phyloP scores from a whole-genome alignment of 2,888 invertebrate genomes.

The Oxytorus armatus region DNA sequence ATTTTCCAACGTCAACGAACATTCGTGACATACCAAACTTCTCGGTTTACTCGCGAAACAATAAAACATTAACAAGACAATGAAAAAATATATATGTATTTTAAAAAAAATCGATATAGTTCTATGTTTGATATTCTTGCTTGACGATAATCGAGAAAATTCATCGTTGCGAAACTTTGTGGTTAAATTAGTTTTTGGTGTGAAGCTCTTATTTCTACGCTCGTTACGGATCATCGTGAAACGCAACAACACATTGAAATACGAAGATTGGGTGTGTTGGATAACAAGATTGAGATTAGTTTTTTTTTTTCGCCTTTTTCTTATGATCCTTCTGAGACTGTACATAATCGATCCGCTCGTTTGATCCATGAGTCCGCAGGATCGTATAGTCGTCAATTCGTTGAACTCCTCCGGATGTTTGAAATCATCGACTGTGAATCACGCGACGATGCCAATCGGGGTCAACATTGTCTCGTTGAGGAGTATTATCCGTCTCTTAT shows the following conservation, averaged over 20 bases:
- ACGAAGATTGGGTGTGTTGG: constrained; percentile 47
- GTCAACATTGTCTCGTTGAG: constrained; percentile 20
- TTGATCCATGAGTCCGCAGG: constrained; percentile 19
- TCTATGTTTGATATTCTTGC: constrained; percentile 60
- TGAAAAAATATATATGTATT: constrained; percentile 25
- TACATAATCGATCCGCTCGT: constrained; percentile 30
- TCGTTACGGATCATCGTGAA: constrained; percentile 47
- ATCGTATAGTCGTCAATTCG: constrained; percentile 21
- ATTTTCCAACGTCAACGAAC: no score
- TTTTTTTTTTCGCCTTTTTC: constrained; percentile 34
- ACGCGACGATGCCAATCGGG: constrained; percentile 28
- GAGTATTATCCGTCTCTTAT: constrained; percentile 43
- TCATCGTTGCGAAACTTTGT: constrained; percentile 36
- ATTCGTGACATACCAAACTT: constrained; percentile 30
- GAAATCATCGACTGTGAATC: constrained; percentile 26
- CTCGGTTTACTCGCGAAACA: constrained; percentile 47
- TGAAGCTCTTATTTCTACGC: constrained; percentile 70
- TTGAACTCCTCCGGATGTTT: constrained; percentile 7
- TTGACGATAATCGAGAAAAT: constrained; percentile 31
- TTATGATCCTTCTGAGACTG: constrained; percentile 19
- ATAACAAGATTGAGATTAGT: constrained; percentile 37
- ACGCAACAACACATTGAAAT: constrained; percentile 63
- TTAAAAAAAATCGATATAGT: constrained; percentile 56
- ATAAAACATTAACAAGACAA: constrained; percentile 54
- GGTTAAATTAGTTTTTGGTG: constrained; percentile 77